Percentiles rank a stretch among this genome's conserved stretches.
Evolutionary conservation across 64 coral and sea anemone genomes (phyloP).

Genomic region (Pachyseris speciosa): DNA sequence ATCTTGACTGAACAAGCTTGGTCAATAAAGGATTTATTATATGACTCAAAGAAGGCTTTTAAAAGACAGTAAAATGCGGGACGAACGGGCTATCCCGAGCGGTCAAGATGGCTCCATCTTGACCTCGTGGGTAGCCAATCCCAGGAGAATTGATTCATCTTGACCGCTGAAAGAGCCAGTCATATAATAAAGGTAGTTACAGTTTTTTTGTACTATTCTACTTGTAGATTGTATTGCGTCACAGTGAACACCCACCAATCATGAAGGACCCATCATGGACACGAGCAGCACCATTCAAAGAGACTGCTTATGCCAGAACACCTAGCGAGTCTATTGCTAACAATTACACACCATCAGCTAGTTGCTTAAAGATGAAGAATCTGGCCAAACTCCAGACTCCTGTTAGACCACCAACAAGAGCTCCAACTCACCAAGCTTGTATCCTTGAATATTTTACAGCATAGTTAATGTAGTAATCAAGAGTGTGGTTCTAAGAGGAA

Average conservation of each 20-base stretch:
- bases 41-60: too few relatives aligned
- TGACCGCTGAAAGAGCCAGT: too few relatives aligned
- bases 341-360: constrained; percentile 93
- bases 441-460: constrained; percentile 20
- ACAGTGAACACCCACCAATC: constrained; percentile 98
- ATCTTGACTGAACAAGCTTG: too few relatives aligned
- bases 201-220: not conserved
- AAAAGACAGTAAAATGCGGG: too few relatives aligned
- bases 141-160: not conserved
- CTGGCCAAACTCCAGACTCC: constrained; percentile 55
- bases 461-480: too few relatives aligned
- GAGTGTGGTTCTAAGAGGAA: too few relatives aligned
- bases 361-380: constrained; percentile 87
- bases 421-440: constrained; percentile 66
- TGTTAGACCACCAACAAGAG: constrained; percentile 81
- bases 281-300: constrained; percentile 93
- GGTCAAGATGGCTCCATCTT: too few relatives aligned
- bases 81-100: too few relatives aligned
- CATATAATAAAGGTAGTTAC: too few relatives aligned
- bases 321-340: constrained; percentile 99
- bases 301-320: constrained; percentile 91
- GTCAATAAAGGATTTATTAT: too few relatives aligned
- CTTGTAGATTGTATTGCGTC: constrained; percentile 92
- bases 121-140: too few relatives aligned
- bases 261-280: constrained; percentile 99